These are phyloP conservation scores for Arion vulgaris DNA, from an alignment of 1,140 invertebrate genomes.

Conservation along the genomic window DNA sequence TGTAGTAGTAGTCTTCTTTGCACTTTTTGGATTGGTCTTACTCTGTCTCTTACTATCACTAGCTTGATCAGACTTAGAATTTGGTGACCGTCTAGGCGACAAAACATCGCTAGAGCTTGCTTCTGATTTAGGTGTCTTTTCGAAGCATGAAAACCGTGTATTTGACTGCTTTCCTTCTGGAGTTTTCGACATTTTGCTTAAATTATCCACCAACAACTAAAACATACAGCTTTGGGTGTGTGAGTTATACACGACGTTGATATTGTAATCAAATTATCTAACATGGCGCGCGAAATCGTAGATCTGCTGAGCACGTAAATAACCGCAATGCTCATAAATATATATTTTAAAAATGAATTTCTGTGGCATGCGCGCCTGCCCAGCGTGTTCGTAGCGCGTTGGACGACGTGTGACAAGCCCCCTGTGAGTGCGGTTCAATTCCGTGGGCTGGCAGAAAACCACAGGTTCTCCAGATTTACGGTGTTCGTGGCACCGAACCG, in stretches of 20 bases:
- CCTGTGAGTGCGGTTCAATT: too few relatives aligned
- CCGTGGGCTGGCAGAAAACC: too few relatives aligned
- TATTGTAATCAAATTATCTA: constrained; percentile 8
- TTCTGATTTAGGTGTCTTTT: constrained; percentile 50
- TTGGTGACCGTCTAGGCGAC: constrained; percentile 62
- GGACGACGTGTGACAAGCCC: too few relatives aligned
- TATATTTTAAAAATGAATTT: too few relatives aligned
- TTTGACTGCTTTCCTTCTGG: constrained; percentile 49
- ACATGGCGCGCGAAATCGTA: not conserved
- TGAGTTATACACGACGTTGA: not conserved
- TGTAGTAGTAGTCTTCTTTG: too few relatives aligned
- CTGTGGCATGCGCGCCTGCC: too few relatives aligned
- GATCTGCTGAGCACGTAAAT: not conserved
- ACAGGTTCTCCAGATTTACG: too few relatives aligned
- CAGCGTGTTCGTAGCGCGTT: too few relatives aligned
- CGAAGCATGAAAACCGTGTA: constrained; percentile 64
- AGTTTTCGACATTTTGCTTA: constrained; percentile 32
- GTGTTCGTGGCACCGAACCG: too few relatives aligned
- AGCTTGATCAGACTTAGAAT: too few relatives aligned
- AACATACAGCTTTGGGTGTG: not conserved
- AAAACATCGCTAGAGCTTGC: constrained; percentile 46
- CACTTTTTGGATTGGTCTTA: too few relatives aligned
- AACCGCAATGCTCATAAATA: not conserved
- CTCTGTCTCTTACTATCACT: too few relatives aligned
- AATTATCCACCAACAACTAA: not conserved